phyloP scores from a whole-genome alignment of 2,113 vertebrate genomes.

The Circaetus cinerascens region DNA sequence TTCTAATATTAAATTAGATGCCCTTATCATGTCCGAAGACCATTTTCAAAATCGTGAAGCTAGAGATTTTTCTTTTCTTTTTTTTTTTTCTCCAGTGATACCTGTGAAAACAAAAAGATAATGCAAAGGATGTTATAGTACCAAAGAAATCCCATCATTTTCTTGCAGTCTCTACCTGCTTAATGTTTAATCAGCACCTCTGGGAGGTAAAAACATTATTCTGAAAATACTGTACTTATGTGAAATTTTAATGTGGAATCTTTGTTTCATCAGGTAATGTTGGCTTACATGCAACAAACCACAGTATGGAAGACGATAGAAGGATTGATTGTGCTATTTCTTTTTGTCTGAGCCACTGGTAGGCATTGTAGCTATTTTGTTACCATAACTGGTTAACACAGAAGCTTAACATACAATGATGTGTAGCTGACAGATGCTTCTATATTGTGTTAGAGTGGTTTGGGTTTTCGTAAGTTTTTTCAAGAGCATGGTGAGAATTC shows the following conservation, averaged over 20 bases:
- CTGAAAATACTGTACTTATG: conserved; percentile 29
- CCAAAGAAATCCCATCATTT: conserved; percentile 48
- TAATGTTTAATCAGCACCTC: conserved; percentile 50
- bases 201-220: conserved; percentile 28
- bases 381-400: background rate
- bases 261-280: conserved; percentile 54
- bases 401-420: background rate
- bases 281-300: conserved; percentile 6
- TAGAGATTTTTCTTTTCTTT: conserved; percentile 15
- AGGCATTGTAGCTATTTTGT: background rate
- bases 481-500: background rate
- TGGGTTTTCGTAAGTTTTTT: background rate
- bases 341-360: conserved; percentile 1
- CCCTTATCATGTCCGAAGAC: conserved; percentile 7
- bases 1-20: background rate
- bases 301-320: background rate
- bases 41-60: conserved; percentile 17
- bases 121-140: conserved; percentile 58
- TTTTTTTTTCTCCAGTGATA: conserved; percentile 32
- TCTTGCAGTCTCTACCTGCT: conserved; percentile 35
- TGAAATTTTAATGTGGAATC: conserved; percentile 43
- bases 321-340: background rate
- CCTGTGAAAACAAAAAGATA: conserved; percentile 53
- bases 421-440: background rate
- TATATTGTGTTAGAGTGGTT: background rate